Evolutionary conservation across 2,888 invertebrate species (phyloP).

Genomic region (Tortrix viridana): DNA sequence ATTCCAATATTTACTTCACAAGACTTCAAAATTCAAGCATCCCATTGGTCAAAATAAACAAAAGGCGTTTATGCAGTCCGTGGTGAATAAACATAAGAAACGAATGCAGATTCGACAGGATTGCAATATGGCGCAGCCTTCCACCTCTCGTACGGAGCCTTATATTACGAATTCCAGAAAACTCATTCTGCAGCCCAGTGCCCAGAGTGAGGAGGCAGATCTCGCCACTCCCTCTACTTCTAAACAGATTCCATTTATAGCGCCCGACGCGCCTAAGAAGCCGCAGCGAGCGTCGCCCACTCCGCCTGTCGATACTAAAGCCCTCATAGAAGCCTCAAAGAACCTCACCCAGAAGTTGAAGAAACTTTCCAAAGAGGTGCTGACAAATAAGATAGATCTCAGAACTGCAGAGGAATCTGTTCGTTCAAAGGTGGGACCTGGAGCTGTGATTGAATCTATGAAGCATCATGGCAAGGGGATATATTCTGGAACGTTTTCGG

Average conservation of each 20-base stretch:
- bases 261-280: slow-evolving; percentile 70
- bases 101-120: slow-evolving; percentile 72
- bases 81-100: slow-evolving; percentile 80
- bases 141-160: slow-evolving; percentile 74
- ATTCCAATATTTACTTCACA: slow-evolving; percentile 79
- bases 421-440: slow-evolving; percentile 79
- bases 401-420: slow-evolving; percentile 78
- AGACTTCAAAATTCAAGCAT: slow-evolving; percentile 80
- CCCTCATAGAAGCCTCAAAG: slow-evolving; percentile 94
- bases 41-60: slow-evolving; percentile 79
- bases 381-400: slow-evolving; percentile 87
- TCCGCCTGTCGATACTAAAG: slow-evolving; percentile 86
- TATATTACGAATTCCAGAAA: slow-evolving; percentile 70
- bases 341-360: slow-evolving; percentile 96
- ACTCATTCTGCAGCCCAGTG: slow-evolving; percentile 65
- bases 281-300: slow-evolving; percentile 65
- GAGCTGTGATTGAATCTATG: slow-evolving; percentile 96
- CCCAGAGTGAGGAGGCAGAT: slow-evolving; percentile 67
- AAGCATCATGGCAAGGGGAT: slow-evolving; percentile 97
- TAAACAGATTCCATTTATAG: slow-evolving; percentile 67
- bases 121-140: slow-evolving; percentile 64
- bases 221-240: slow-evolving; percentile 69
- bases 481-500: slow-evolving; percentile 98
- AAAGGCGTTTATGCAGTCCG: slow-evolving; percentile 80
- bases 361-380: slow-evolving; percentile 94